A percentile compares a stretch with the other conserved stretches of the same genome.
Conservation (phyloP, 2,113 vertebrate species). For the Microtus montanus region DNA sequence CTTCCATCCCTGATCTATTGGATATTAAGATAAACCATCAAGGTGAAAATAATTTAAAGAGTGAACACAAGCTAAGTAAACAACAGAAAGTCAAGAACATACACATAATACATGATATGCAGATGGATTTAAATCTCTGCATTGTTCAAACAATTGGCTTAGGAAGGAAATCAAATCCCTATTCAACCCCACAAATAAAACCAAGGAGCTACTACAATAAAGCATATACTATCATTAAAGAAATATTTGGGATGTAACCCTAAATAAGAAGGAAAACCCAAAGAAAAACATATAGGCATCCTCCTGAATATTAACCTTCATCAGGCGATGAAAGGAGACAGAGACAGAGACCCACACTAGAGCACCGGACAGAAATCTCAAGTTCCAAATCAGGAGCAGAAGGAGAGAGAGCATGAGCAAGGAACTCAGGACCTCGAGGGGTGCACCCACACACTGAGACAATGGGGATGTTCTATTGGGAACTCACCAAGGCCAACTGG, state of each 20-base stretch:
- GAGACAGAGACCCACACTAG: no score
- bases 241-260: neutral
- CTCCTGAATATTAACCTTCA: no score
- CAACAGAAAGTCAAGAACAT: neutral
- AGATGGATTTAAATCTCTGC: neutral
- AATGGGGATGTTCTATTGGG: no score
- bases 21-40: conserved; percentile 33
- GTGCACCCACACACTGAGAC: no score
- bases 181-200: neutral
- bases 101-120: neutral
- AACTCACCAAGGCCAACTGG: no score
- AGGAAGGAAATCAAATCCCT: conserved; percentile 12
- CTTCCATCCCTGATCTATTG: neutral
- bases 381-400: no score
- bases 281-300: no score
- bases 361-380: no score
- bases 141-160: neutral
- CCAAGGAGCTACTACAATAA: neutral
- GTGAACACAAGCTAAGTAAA: neutral
- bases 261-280: no score
- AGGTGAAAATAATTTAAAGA: conserved; percentile 29
- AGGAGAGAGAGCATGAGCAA: no score
- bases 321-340: no score
- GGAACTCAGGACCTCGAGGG: no score
- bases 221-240: neutral